phyloP scores from a whole-genome alignment of 2,888 invertebrate species.

The Andrena marginata region DNA sequence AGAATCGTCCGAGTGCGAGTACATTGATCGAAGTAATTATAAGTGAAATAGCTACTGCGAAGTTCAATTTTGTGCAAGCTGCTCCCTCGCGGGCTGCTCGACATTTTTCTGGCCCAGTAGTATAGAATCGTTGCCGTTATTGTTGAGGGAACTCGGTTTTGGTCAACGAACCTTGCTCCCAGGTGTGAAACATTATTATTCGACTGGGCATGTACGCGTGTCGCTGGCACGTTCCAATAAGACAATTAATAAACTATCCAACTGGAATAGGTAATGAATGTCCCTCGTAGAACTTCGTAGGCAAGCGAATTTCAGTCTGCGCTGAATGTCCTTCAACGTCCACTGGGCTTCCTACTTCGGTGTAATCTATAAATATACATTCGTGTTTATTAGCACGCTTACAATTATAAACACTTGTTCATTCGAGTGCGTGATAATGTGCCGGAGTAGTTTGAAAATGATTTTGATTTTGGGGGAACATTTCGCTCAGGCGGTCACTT shows the following conservation, averaged over 20 bases:
- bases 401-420: too few species aligned
- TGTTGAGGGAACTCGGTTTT: background rate
- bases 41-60: background rate
- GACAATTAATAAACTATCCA: constrained; percentile 52
- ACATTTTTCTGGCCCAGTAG: background rate
- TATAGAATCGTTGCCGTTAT: background rate
- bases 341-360: too few species aligned
- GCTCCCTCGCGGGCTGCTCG: too few species aligned
- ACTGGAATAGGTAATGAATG: constrained; percentile 49
- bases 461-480: background rate
- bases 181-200: constrained; percentile 49
- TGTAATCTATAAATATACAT: too few species aligned
- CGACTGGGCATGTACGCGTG: constrained; percentile 30
- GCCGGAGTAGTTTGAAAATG: background rate
- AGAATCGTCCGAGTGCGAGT: background rate
- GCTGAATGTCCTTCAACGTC: background rate
- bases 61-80: background rate
- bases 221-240: constrained; percentile 43
- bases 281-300: background rate
- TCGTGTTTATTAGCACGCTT: too few species aligned
- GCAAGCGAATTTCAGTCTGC: background rate
- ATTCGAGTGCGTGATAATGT: background rate
- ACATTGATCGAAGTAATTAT: background rate
- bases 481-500: background rate
- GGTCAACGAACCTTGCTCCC: constrained; percentile 10